phyloP scores from a whole-genome alignment of 2,797 vertebrate genomes.

The Spheniscus humboldti region DNA sequence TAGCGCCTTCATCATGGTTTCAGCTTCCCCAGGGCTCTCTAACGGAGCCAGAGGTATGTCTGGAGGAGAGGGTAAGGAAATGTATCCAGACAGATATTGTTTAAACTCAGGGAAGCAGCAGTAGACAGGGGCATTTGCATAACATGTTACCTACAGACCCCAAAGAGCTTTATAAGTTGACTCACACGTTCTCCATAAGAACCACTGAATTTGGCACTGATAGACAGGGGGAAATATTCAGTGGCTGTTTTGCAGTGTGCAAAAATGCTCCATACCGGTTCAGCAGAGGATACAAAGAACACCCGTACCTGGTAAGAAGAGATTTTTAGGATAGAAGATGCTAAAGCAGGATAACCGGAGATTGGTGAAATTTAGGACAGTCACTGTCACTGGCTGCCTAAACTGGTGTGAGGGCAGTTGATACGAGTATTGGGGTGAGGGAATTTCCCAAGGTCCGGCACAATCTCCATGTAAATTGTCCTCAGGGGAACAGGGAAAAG shows the following conservation, averaged over 20 bases:
- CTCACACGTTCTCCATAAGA: not conserved
- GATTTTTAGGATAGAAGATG: not conserved
- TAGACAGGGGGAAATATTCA: not conserved
- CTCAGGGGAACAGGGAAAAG: not conserved
- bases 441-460: not conserved
- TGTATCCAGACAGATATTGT: not conserved
- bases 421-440: not conserved
- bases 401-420: not conserved
- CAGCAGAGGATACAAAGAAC: not conserved
- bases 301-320: not conserved
- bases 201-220: not conserved
- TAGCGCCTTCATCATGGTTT: not conserved
- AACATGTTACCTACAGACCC: not conserved
- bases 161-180: not conserved
- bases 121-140: not conserved
- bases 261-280: not conserved
- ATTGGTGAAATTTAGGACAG: not conserved
- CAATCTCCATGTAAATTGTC: not conserved
- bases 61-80: not conserved
- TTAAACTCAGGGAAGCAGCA: not conserved
- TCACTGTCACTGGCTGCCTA: not conserved
- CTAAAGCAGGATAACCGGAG: not conserved
- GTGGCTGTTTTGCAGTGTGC: not conserved
- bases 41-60: not conserved
- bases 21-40: not conserved